Evolutionary conservation across 2,888 invertebrate species (phyloP).

Genomic region (Lithophane leautieri): DNA sequence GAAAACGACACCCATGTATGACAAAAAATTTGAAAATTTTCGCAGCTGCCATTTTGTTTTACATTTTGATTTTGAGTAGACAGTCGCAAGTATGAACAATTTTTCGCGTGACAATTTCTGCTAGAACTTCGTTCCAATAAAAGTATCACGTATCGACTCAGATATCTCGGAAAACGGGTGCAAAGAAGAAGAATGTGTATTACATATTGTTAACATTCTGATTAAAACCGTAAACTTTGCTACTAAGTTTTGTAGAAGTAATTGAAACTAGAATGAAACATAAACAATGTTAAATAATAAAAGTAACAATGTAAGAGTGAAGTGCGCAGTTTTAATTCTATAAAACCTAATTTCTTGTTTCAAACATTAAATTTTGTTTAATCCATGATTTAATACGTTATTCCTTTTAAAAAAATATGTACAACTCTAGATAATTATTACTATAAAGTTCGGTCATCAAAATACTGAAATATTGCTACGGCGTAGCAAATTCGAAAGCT

Average conservation of each 20-base stretch:
- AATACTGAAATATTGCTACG: slow-evolving; percentile 10
- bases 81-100: too few relatives aligned
- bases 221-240: neutral
- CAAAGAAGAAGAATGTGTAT: neutral
- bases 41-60: too few relatives aligned
- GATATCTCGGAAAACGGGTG: neutral
- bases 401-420: neutral
- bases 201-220: neutral
- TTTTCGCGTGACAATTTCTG: too few relatives aligned
- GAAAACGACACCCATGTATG: too few relatives aligned
- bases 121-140: slow-evolving; percentile 1
- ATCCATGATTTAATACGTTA: neutral
- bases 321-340: neutral
- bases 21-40: too few relatives aligned
- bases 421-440: neutral
- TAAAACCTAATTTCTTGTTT: neutral
- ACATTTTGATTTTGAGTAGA: too few relatives aligned
- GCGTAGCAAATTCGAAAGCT: slow-evolving; percentile 15
- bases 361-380: neutral
- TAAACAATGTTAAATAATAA: neutral
- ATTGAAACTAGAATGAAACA: slow-evolving; percentile 1
- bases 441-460: neutral
- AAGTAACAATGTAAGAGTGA: slow-evolving; percentile 6
- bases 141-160: neutral
- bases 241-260: neutral